Percentiles rank a stretch among this genome's conserved stretches.
Evolutionary conservation across 2,113 vertebrate genomes (phyloP).

Genomic region (Hippocampus guttulatus): DNA sequence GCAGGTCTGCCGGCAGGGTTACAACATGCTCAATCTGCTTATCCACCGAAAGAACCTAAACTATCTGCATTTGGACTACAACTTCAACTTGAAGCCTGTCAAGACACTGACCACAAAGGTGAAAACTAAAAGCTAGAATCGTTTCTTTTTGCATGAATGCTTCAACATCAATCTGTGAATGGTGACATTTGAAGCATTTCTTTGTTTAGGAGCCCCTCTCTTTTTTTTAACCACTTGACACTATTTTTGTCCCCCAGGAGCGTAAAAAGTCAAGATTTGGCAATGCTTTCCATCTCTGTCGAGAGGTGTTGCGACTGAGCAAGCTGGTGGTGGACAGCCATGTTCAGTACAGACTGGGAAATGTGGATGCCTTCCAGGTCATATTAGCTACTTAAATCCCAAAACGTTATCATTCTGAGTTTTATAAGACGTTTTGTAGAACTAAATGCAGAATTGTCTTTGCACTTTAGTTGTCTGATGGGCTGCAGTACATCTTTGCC

Average conservation of each 20-base stretch:
- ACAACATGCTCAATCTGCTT: constrained; percentile 98
- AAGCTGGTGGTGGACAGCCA: constrained; percentile 98
- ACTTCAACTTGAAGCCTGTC: constrained; percentile 97
- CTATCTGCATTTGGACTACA: constrained; percentile 97
- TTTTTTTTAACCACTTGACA: background rate
- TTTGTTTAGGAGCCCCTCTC: background rate
- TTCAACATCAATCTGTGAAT: background rate
- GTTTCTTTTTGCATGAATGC: background rate
- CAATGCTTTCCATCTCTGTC: constrained; percentile 95
- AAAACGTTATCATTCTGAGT: background rate
- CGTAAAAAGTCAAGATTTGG: constrained; percentile 97
- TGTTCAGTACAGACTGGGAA: constrained; percentile 95
- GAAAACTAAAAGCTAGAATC: background rate
- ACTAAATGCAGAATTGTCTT: background rate
- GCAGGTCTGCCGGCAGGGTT: constrained; percentile 96
- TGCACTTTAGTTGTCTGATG: constrained; percentile 83
- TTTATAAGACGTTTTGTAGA: background rate
- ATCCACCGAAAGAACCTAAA: constrained; percentile 99
- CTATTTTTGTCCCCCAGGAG: constrained; percentile 70
- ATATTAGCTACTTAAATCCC: constrained; percentile 2
- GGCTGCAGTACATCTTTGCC: constrained; percentile 98
- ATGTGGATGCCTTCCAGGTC: constrained; percentile 97
- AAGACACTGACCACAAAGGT: constrained; percentile 99
- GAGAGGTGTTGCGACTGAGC: constrained; percentile 92
- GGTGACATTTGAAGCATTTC: background rate